Evolutionary conservation across 2,888 invertebrate species (phyloP), one percentile per base, ranked within the genome.

Genomic region (Pammene aurita): DNA sequence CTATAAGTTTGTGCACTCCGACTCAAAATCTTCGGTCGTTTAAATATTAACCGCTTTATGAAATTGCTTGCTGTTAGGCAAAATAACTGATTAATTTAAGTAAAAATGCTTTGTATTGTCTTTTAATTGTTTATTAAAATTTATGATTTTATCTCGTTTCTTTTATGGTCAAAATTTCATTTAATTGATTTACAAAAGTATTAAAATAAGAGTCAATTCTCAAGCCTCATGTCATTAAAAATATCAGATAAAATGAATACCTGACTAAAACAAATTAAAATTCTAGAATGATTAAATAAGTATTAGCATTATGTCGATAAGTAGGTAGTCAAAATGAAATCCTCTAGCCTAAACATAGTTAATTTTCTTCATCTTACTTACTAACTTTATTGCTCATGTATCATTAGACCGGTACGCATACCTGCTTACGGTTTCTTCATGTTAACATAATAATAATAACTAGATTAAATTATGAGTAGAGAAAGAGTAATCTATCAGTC

Each of bases 1-100:
- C 81, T 41, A 80, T 91, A 11, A 90, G 90, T 72, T 81, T 92
- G 63, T 92, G 92, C 72, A 90, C 92, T 7, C 91, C 90, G 16
- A 88, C 92, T 55, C 90, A 89, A 76, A 63, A 68, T 44, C 50
- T 10, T 13, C 34, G 44, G 44, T 0, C 16, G 9, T 52, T 34
- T 52, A 60, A 58, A 42, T 52, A 46, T 13, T 42, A 58, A 34
- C 26, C 7, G 16, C 38, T 48, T 48, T 7, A 9, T 50, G 2
- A n/a, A 14, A 6, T 10, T 34, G 5, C 5, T 13, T 18, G 7
- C 14, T 13, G 42, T 42, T n/a, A 9, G 1, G 42, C 18, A 26
- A 26, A 26, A 26, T 44, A 42, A 14, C 13, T 46, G 10, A 60
- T 60, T 60, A 26, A 44, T 2, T 34, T 14, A 60, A 10, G 7